Base-by-base conservation (phyloP, 53 echinoderm and acorn worm species). In the Apostichopus leukothele region DNA sequence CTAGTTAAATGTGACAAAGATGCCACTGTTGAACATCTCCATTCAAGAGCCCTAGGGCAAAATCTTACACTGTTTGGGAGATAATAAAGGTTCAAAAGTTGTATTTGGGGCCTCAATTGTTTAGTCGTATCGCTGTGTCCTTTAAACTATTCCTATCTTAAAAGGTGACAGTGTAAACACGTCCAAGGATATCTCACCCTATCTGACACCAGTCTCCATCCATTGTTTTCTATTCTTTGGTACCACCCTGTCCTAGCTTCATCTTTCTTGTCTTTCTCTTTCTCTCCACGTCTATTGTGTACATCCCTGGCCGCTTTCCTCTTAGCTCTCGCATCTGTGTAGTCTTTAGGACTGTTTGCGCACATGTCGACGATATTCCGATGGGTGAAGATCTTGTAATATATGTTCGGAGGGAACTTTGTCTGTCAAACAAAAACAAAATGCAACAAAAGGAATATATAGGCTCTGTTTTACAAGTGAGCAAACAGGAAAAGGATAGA, bases 301-400 rank as follows among this genome's bases (percentile, higher is more conserved):
- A 99, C 90, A 76, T 99, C 99, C 79, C 78, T 91, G 3, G 99
- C 99, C 1, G 94, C 94, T 18, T 76, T 81, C 19, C 96, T 84
- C 76, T 99, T 99, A 25, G 90, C 86, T 7, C 55, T 75, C 6
- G 94, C 91, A 13, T 74, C 88, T 26, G 99, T 99, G 92, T 99
- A 99, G 83, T 99, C 99, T 89, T 99, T 99, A 20, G 99, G 99
- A 78, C 99, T 98, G 91, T 98, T 98, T 60, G 99, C 98, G 60
- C 99, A 98, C 99, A 98, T 96, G 96, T 98, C 99, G 16, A 95
- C 92, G 18, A 98, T 91, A 77, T 91, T 91, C 52, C 96, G 95
- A 80, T 98, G 99, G 18, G 99, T 98, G 91, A 91, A 98, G 79
- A 98, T 98, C 93, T 98, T 98, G 93, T 98, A 98, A 95, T 98